These are phyloP conservation scores for Crotalus tigris DNA, from an alignment of 2,113 vertebrate species.

Conservation along the genomic window DNA sequence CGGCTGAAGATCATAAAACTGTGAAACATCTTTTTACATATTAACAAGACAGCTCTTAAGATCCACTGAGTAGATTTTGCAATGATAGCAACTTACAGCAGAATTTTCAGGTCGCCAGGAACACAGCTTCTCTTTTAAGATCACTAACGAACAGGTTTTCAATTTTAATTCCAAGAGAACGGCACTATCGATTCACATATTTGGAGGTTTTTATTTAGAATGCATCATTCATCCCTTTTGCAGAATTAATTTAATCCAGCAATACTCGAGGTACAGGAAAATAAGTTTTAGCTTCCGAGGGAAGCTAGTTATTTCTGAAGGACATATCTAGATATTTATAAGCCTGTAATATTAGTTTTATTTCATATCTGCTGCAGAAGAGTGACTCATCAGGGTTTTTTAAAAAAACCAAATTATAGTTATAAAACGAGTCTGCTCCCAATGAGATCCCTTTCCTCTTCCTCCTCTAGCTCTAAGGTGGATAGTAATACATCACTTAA, in stretches of 20 bases:
- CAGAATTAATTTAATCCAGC: fast-evolving
- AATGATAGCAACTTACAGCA: not conserved
- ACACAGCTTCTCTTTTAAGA: not conserved
- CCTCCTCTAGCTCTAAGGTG: not conserved
- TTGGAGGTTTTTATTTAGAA: not conserved
- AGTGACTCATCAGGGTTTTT: not conserved
- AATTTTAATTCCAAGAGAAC: slow-evolving; percentile 32
- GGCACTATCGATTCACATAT: not conserved
- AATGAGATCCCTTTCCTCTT: not conserved
- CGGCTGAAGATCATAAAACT: slow-evolving; percentile 31
- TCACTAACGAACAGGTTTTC: not conserved
- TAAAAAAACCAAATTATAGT: not conserved
- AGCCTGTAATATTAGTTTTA: not conserved
- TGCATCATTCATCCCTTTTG: not conserved
- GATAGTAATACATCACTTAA: not conserved
- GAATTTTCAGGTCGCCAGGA: not conserved
- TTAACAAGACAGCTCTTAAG: slow-evolving; percentile 37
- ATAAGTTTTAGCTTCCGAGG: not conserved
- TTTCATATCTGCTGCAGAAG: not conserved
- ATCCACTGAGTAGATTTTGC: slow-evolving; percentile 29
- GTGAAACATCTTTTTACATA: slow-evolving; percentile 36
- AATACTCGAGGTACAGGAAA: not conserved
- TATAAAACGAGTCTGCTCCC: not conserved
- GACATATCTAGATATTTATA: not conserved
- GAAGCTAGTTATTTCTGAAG: not conserved